A percentile compares a stretch with the other conserved stretches of the same genome.
phyloP scores from a whole-genome alignment of 1,140 invertebrate genomes.

The Lepidurus apus region DNA sequence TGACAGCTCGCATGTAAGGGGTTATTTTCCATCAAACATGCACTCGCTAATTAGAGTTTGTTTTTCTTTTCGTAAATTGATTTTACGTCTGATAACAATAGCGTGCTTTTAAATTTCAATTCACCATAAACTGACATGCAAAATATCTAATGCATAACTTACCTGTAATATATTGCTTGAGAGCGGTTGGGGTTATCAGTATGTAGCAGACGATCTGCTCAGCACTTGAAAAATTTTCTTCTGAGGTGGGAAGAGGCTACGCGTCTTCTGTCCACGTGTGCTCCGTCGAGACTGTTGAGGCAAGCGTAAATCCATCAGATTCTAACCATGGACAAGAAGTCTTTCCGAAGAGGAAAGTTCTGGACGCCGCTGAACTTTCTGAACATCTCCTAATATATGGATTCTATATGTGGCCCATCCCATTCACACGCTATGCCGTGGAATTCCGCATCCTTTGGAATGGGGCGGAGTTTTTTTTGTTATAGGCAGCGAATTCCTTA shows the following conservation, averaged over 20 bases:
- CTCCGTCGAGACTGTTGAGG: not conserved
- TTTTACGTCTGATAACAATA: too few relatives aligned
- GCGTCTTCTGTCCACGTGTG: not conserved
- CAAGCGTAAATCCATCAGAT: constrained; percentile 9
- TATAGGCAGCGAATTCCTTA: not conserved
- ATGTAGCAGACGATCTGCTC: not conserved
- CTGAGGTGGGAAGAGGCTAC: not conserved
- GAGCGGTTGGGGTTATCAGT: not conserved
- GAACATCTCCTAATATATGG: not conserved
- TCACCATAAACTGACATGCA: too few relatives aligned
- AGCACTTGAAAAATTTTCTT: not conserved
- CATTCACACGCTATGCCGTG: not conserved
- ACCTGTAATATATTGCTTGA: not conserved
- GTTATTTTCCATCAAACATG: too few relatives aligned
- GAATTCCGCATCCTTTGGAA: not conserved
- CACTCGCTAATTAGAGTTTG: too few relatives aligned
- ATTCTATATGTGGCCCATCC: not conserved
- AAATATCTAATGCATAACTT: not conserved
- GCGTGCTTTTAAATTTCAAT: too few relatives aligned
- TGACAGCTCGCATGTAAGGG: too few relatives aligned
- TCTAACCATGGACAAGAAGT: not conserved
- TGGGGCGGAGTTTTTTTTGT: constrained; percentile 7
- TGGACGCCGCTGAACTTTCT: not conserved
- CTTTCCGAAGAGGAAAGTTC: not conserved
- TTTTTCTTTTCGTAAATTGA: too few relatives aligned